phyloP scores from a whole-genome alignment of 2,113 vertebrate species.

The Athene noctua region DNA sequence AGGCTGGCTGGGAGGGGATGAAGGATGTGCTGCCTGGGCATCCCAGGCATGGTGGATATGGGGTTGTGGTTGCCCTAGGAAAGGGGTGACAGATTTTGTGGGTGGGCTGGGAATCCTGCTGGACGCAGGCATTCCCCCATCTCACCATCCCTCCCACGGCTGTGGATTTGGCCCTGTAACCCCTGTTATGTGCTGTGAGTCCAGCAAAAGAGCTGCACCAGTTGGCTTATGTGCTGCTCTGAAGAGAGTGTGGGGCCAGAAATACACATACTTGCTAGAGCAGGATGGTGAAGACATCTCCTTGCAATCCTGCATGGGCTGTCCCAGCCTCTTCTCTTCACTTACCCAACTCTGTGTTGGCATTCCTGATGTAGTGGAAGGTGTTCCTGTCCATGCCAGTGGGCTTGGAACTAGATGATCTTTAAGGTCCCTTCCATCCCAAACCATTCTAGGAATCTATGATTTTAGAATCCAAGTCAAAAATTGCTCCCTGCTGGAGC shows the following conservation, averaged over 20 bases:
- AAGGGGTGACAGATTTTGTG: not conserved
- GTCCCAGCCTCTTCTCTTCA: not conserved
- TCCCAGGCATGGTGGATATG: fast-evolving
- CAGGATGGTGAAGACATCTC: not conserved
- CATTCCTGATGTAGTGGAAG: not conserved
- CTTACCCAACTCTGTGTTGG: not conserved
- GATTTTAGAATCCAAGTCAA: not conserved
- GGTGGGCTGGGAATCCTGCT: not conserved
- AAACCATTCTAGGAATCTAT: not conserved
- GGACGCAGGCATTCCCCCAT: no score
- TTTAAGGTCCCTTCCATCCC: not conserved
- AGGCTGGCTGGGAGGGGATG: not conserved
- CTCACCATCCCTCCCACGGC: not conserved
- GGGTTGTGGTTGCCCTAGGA: not conserved
- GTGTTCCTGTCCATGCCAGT: not conserved
- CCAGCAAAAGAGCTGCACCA: not conserved
- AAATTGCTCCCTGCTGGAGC: not conserved
- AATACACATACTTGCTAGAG: not conserved
- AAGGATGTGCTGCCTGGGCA: not conserved
- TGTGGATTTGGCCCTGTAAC: not conserved
- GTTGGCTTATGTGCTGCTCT: not conserved
- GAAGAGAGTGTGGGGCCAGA: not conserved
- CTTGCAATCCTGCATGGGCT: fast-evolving
- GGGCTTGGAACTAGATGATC: no score
- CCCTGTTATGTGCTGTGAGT: fast-evolving